Conservation (phyloP, 1,140 invertebrate genomes). For the Pogonomyrmex californicus region DNA sequence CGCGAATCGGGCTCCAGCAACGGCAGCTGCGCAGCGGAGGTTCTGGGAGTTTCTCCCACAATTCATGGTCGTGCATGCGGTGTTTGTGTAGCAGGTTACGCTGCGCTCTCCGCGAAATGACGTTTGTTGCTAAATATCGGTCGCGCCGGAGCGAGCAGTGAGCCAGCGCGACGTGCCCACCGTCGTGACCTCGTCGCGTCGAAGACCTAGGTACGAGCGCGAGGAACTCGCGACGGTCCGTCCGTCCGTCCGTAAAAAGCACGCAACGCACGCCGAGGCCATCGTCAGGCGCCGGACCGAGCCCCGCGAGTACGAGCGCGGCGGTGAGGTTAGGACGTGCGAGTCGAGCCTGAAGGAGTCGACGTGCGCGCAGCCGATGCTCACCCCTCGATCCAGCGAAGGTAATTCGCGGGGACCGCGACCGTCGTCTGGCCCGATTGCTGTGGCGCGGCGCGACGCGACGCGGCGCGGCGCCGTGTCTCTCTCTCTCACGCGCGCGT, state of each 20-base stretch:
- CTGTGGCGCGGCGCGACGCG: neutral
- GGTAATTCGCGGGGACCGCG: constrained; percentile 68
- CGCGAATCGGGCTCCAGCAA: neutral
- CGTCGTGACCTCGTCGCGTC: neutral
- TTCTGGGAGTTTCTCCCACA: constrained; percentile 5
- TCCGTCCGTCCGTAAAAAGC: neutral
- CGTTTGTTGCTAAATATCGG: constrained; percentile 81
- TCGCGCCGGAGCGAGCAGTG: constrained; percentile 74
- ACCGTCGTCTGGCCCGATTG: constrained; percentile 15
- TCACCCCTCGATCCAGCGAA: constrained; percentile 61
- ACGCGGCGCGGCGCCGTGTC: neutral
- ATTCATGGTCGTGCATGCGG: constrained; percentile 82
- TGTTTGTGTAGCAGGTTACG: constrained; percentile 86
- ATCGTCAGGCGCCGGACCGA: constrained; percentile 8
- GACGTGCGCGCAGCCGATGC: constrained; percentile 71
- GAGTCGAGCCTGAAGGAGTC: constrained; percentile 69
- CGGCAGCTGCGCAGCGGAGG: neutral
- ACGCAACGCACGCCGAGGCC: neutral
- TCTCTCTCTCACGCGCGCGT: too few relatives aligned
- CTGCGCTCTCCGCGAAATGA: constrained; percentile 82
- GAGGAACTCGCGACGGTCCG: neutral
- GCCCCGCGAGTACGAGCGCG: neutral
- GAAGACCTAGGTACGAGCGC: constrained; percentile 3
- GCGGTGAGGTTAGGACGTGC: constrained; percentile 81
- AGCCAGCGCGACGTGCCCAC: constrained; percentile 43